phyloP scores from a whole-genome alignment of 53 echinoderm and acorn worm genomes.

The Stichopus horrens region DNA sequence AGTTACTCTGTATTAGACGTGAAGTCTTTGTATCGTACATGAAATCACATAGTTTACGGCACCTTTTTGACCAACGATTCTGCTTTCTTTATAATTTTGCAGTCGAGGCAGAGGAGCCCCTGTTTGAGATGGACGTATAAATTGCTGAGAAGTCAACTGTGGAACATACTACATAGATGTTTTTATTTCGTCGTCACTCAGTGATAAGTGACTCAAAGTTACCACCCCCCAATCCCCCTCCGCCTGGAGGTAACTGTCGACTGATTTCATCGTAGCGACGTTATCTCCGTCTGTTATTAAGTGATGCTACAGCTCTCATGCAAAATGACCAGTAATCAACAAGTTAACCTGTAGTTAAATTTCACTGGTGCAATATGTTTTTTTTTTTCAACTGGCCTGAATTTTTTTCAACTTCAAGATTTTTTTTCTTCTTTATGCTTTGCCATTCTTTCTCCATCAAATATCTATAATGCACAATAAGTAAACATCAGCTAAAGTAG shows the following conservation, averaged over 20 bases:
- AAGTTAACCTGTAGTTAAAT: constrained; percentile 20
- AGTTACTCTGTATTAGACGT: too few species aligned
- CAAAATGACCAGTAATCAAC: constrained; percentile 14
- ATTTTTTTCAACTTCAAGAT: constrained; percentile 6
- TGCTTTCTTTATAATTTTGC: background rate
- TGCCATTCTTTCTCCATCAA: background rate
- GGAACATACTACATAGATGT: background rate
- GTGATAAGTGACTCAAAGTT: constrained; percentile 1
- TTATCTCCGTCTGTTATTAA: background rate
- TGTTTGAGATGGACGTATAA: constrained; percentile 85
- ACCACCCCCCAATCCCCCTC: background rate
- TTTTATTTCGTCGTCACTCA: background rate
- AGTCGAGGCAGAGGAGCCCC: constrained; percentile 63
- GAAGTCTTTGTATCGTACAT: too few species aligned
- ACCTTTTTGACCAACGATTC: too few species aligned
- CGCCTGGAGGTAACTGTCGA: background rate
- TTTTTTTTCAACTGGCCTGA: constrained; percentile 21
- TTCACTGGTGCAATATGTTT: constrained; percentile 37
- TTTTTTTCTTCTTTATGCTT: background rate
- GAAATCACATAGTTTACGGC: too few species aligned
- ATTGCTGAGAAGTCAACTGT: background rate
- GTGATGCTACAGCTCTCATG: constrained; percentile 19
- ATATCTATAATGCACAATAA: too few species aligned
- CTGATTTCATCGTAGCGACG: background rate
- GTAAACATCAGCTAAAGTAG: too few species aligned